phyloP scores from a whole-genome alignment of 2,888 invertebrate species.

The Sabatieria punctata region DNA sequence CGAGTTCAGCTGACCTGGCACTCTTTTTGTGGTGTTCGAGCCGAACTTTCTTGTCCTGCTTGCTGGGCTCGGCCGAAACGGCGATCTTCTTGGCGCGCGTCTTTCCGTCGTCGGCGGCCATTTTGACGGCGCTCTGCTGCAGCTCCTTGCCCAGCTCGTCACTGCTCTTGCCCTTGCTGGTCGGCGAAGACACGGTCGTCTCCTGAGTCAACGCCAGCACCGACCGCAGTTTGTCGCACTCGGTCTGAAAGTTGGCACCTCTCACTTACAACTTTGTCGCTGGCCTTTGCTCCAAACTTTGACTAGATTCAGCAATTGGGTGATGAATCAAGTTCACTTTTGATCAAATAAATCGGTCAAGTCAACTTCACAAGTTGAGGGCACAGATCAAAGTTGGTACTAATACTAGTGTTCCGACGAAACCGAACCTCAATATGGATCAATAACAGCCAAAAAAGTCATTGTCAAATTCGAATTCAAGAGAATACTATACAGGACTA shows the following conservation, averaged over 20 bases:
- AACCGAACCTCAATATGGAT: too few relatives aligned
- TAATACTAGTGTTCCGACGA: too few relatives aligned
- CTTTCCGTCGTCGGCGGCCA: constrained; percentile 17
- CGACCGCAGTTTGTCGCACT: constrained; percentile 37
- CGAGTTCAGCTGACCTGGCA: constrained; percentile 21
- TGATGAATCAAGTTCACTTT: too few relatives aligned
- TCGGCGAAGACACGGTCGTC: constrained; percentile 16
- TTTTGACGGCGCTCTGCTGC: constrained; percentile 26
- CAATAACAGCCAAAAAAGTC: too few relatives aligned
- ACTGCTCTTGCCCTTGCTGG: neutral
- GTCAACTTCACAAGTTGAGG: too few relatives aligned
- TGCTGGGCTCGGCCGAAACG: constrained; percentile 34
- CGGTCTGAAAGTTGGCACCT: constrained; percentile 21
- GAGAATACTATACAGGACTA: too few relatives aligned
- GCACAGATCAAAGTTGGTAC: neutral
- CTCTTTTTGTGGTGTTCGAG: constrained; percentile 27
- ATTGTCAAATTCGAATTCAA: too few relatives aligned
- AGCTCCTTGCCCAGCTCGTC: constrained; percentile 32
- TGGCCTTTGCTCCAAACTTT: too few relatives aligned
- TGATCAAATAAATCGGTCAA: too few relatives aligned
- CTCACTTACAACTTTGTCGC: too few relatives aligned
- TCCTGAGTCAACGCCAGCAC: constrained; percentile 37
- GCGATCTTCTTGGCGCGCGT: constrained; percentile 35
- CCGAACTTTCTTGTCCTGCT: constrained; percentile 18
- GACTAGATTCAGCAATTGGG: too few relatives aligned